These are phyloP conservation scores for Bombus waltoni DNA, from an alignment of 1,140 invertebrate species.

Conservation along the genomic window DNA sequence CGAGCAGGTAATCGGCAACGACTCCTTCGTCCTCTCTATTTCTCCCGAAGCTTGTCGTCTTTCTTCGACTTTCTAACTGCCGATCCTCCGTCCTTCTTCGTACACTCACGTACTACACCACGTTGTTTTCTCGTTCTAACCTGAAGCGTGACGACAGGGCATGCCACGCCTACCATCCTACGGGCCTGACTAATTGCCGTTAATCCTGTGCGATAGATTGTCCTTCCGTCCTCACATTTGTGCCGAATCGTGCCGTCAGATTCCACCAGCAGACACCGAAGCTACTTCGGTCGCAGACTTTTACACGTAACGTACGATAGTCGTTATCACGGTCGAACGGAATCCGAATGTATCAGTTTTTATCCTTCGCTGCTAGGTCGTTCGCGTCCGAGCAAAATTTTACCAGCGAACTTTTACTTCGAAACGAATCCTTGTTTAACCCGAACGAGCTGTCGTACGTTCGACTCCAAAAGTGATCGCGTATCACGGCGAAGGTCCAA, in stretches of 20 bases:
- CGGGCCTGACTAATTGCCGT: conserved; percentile 61
- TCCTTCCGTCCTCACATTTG: conserved; percentile 16
- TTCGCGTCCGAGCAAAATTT: too few species aligned
- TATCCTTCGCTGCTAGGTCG: too few species aligned
- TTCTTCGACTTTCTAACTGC: background rate
- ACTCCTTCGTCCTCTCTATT: conserved; percentile 3
- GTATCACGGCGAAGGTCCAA: too few species aligned
- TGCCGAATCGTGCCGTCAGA: background rate
- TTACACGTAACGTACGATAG: too few species aligned
- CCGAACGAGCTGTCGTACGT: too few species aligned
- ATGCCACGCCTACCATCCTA: conserved; percentile 51
- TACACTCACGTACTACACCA: background rate
- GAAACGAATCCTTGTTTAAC: too few species aligned
- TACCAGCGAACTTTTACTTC: too few species aligned
- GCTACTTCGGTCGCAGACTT: too few species aligned
- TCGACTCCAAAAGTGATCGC: too few species aligned
- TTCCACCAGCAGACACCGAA: background rate
- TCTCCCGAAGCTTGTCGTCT: background rate
- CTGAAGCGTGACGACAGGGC: conserved; percentile 43
- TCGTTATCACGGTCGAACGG: too few species aligned
- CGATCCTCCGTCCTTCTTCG: background rate
- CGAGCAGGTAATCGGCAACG: conserved; percentile 45
- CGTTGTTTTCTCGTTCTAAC: background rate
- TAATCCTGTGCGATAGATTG: conserved; percentile 57
- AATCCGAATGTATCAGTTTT: too few species aligned